Evolutionary conservation across 2,113 vertebrate species (phyloP), one percentile per base, ranked within the genome.

Genomic region (Bufo bufo): DNA sequence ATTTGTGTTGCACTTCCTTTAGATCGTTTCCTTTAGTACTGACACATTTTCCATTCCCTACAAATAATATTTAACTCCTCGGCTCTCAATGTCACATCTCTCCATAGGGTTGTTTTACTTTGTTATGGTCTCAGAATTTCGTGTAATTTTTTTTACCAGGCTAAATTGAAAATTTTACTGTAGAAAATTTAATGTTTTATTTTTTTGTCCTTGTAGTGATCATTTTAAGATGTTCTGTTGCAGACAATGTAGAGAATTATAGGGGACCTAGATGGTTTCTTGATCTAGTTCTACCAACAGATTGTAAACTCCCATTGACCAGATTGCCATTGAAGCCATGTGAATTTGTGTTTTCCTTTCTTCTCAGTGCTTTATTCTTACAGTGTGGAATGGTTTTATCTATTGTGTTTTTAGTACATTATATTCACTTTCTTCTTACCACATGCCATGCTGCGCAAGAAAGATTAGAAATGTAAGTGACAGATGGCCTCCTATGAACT

Each of bases 401-500:
- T 47, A 61, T 75, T 49, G 19, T 45, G 19, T 45, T 49, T 47
- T 61, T 47, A 7, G 59, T 45, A 49, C 10, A 43, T 16, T 75
- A 3, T 49, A 65, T 65, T 82, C 80, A 63, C 59, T 63, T 47
- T 65, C 17, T 49, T 43, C 43, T 11, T 45, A 47, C 33, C 80
- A 12, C 13, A 20, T 45, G 16, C 2, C 59, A 65, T 45, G 80
- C 43, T 78, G 49, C 23, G 50, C 47, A 54, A 1, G 4, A 20
- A 49, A 47, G 80, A 82, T 82, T 82, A 63, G 45, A 65, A 17
- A 63, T 82, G 43, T 20, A 43, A 20, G 56, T 65, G 80, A 82
- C 80, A 82, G 80, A 82, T 82, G 80, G 80, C 80, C 43, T 20
- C 78, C 45, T 82, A 82, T 82, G 23, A 82, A 82, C 80, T 82